A percentile compares a stretch with the other conserved stretches of the same genome.
These are phyloP conservation scores for Petaurus breviceps DNA, from an alignment of 2,113 vertebrate species.

Conservation along the genomic window DNA sequence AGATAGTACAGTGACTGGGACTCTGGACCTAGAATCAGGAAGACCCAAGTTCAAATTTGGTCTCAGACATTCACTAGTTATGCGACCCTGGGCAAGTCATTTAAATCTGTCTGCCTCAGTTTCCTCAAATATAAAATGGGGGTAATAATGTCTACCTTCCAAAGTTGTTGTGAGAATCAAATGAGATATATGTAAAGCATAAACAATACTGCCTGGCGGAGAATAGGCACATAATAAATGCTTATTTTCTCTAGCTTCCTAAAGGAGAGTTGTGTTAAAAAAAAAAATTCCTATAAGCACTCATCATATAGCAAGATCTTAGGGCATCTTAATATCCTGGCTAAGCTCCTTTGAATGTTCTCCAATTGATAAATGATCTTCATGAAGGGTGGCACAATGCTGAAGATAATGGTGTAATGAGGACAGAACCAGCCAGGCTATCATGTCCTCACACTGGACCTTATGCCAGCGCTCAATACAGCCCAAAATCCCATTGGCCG, in stretches of 20 bases:
- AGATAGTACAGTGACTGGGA: background rate
- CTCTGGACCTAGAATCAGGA: background rate
- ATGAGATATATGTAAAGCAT: background rate
- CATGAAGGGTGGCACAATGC: background rate
- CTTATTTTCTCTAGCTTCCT: background rate
- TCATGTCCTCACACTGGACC: background rate
- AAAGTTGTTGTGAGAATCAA: background rate
- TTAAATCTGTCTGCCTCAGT: background rate
- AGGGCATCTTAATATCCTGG: background rate
- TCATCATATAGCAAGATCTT: background rate
- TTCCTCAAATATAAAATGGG: background rate
- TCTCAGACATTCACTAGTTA: background rate
- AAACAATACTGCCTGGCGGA: background rate
- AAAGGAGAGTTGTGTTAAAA: background rate
- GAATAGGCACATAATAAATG: background rate
- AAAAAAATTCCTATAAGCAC: background rate
- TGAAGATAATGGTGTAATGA: background rate
- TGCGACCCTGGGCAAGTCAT: background rate
- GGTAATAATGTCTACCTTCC: background rate
- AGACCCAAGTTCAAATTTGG: background rate
- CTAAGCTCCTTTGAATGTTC: background rate
- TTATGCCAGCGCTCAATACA: background rate
- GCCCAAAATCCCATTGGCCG: background rate
- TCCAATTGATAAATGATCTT: background rate
- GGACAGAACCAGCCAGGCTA: background rate